Conservation (phyloP, 2,888 invertebrate species). For the Limenitis camilla region DNA sequence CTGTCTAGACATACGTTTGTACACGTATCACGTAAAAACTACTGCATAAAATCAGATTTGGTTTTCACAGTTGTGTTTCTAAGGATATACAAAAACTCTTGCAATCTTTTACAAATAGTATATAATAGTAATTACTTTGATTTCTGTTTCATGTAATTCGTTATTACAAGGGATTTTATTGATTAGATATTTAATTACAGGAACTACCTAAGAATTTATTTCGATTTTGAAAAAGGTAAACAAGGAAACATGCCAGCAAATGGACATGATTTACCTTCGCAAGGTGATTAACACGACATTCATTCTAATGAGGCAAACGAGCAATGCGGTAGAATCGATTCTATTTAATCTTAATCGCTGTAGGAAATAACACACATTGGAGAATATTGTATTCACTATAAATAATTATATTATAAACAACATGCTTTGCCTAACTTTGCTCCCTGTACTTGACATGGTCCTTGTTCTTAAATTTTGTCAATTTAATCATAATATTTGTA, state of each 20-base stretch:
- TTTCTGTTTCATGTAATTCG: too few species aligned
- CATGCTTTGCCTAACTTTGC: not conserved
- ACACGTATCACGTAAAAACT: too few species aligned
- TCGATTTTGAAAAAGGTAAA: constrained; percentile 19
- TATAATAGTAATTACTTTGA: too few species aligned
- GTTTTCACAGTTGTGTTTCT: too few species aligned
- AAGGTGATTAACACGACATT: constrained; percentile 22
- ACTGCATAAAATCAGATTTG: too few species aligned
- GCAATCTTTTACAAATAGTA: too few species aligned
- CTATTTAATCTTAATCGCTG: constrained; percentile 15
- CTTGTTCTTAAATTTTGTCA: too few species aligned
- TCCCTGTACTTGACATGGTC: too few species aligned
- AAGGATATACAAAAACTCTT: too few species aligned
- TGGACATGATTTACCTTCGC: constrained; percentile 15
- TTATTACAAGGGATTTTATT: too few species aligned
- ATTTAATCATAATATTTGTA: too few species aligned
- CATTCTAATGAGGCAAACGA: constrained; percentile 24
- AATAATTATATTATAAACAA: not conserved
- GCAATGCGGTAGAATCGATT: constrained; percentile 16
- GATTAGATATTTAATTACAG: not conserved
- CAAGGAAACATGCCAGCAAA: constrained; percentile 20
- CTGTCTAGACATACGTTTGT: too few species aligned
- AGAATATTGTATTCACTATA: not conserved
- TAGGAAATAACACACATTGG: constrained; percentile 16
- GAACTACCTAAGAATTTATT: constrained; percentile 9